These are phyloP conservation scores for Selenia dentaria DNA, from an alignment of 2,888 invertebrate genomes.

Conservation along the genomic window DNA sequence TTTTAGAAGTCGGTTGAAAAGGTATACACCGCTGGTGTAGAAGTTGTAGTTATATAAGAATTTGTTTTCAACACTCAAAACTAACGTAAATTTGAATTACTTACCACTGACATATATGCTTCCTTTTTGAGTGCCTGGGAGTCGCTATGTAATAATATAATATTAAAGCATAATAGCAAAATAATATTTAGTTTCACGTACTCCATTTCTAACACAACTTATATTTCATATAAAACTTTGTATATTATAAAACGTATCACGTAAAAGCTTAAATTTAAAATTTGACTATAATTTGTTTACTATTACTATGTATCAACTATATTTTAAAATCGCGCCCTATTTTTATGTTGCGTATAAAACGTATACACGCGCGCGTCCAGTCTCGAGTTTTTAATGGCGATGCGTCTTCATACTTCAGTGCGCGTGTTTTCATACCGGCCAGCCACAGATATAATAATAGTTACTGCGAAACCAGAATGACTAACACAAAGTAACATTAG, in stretches of 20 bases:
- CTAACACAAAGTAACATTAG: background rate
- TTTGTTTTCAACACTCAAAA: too few species aligned
- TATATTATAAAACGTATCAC: background rate
- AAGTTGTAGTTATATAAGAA: too few species aligned
- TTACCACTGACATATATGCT: slow-evolving; percentile 50
- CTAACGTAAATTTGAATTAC: too few species aligned
- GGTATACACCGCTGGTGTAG: too few species aligned
- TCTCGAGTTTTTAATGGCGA: slow-evolving; percentile 38
- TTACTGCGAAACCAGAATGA: background rate
- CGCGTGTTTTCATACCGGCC: slow-evolving; percentile 22
- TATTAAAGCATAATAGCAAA: slow-evolving; percentile 35
- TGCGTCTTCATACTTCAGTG: slow-evolving; percentile 34
- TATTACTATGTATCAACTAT: background rate
- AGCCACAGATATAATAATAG: background rate
- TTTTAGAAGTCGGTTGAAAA: too few species aligned
- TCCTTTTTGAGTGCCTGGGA: slow-evolving; percentile 43
- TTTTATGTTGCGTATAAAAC: slow-evolving; percentile 15
- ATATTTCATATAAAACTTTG: background rate
- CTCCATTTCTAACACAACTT: slow-evolving; percentile 13
- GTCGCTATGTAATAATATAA: slow-evolving; percentile 36
- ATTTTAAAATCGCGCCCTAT: slow-evolving; percentile 14
- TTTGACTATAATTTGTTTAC: too few species aligned
- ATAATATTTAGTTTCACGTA: slow-evolving; percentile 11
- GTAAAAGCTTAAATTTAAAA: too few species aligned
- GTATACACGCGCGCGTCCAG: slow-evolving; percentile 27